phyloP scores from a whole-genome alignment of 2,113 vertebrate species.

The Ammospiza caudacuta region DNA sequence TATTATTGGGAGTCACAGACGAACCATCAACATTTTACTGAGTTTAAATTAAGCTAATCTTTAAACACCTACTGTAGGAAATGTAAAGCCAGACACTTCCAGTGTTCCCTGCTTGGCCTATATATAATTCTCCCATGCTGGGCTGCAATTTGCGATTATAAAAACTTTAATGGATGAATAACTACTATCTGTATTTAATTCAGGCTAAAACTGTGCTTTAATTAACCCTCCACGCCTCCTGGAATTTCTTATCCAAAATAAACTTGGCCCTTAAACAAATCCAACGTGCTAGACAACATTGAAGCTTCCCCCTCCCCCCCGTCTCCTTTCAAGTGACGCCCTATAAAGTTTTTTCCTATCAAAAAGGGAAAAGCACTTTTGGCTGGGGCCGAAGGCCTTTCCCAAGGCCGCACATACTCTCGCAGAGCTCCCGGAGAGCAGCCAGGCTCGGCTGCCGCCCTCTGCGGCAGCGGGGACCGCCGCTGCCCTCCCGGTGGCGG shows the following conservation, averaged over 20 bases:
- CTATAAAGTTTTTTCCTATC: conserved; percentile 28
- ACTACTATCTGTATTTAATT: conserved; percentile 59
- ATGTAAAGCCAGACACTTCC: conserved; percentile 39
- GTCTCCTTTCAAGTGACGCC: conserved; percentile 43
- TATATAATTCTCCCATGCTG: conserved; percentile 65
- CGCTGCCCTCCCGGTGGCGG: neutral
- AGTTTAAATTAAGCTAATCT: conserved; percentile 55
- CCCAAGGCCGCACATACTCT: neutral
- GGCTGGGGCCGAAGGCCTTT: neutral
- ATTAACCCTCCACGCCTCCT: conserved; percentile 66
- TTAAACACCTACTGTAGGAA: conserved; percentile 57
- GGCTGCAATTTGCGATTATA: conserved; percentile 45
- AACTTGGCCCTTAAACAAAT: conserved; percentile 72
- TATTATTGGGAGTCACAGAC: conserved; percentile 55
- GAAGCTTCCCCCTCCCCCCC: conserved; percentile 60
- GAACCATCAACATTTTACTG: conserved; percentile 43
- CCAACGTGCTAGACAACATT: conserved; percentile 66
- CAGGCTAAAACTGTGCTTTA: conserved; percentile 63
- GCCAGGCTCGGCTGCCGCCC: neutral
- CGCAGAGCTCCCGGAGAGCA: neutral
- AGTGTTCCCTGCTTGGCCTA: conserved; percentile 51
- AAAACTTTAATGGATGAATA: conserved; percentile 66
- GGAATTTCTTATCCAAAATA: conserved; percentile 62
- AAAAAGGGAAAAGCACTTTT: neutral
- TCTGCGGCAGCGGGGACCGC: neutral